Evolutionary conservation across 2,888 invertebrate species (phyloP), one percentile per base, ranked within the genome.

Genomic region (Lacanobia wlatinum): DNA sequence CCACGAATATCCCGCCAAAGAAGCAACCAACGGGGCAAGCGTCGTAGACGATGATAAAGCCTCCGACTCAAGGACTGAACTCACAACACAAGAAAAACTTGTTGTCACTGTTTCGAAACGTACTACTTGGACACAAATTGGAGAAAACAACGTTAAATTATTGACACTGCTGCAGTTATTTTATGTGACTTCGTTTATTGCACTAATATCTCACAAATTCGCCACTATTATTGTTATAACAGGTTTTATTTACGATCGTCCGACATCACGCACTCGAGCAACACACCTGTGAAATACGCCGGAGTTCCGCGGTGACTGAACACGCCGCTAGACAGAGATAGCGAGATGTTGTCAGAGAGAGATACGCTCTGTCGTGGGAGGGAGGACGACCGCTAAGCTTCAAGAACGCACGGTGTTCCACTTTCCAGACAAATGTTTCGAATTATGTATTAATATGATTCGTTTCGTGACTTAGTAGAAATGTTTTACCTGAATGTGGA

Each of bases 11-110:
- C 87, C 87, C 88, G 88, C 88, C 88, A 91, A 91, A 91, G 85
- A 82, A 88, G 87, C 83, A 88, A 91, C 87, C 91, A 88, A 86
- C 91, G 90, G 87, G 86, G 91, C 88, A 84, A 90, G 86, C 89
- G 83, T 80, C 86, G 88, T 85, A 85, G 84, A 80, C 85, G 87
- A 88, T 87, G 90, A 86, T 90, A 92, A 92, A 96, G 94, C 95
- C 95, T 96, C 94, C 94, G 87, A 93, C 84, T 92, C 94, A 95
- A 95, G 94, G 94, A 94, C 92, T 88, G 89, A 87, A 91, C 87
- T 89, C 92, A 92, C 90, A 91, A 91, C 92, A 93, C 92, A 89
- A 93, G 91, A 93, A 92, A 92, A 94, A 94, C 87, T 94, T 92
- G 91, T 91, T 92, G 92, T 94, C 94, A 95, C 94, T 92, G 84